Evolutionary conservation across 1,140 invertebrate species (phyloP), one percentile per base, ranked within the genome.

Genomic region (Antheraea pernyi): DNA sequence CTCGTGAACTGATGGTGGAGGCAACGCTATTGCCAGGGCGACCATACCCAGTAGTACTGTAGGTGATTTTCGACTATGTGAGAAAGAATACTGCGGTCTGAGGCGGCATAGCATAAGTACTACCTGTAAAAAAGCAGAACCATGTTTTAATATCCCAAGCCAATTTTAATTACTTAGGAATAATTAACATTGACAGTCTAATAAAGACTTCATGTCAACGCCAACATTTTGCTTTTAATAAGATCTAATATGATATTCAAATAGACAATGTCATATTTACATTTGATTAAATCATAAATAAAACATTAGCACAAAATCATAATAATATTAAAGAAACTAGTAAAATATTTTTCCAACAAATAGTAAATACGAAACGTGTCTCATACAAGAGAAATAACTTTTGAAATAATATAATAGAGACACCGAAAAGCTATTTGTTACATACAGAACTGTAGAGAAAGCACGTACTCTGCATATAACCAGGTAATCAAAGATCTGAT

Each of bases 1-100:
- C 93, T 99, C 98, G 84, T 99, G 98, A 60, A 99, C 97, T 60
- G 97, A 98, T 3, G 98, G 98, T 6, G 98, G 98, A 65, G 98
- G 98, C 63, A 99, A 93, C 0, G 98, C 98, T 68, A 99, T 98
- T 60, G 98, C 98, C 70, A 99, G 83, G 0, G 97, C 98, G 39
- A 99, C 98, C 96, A 99, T 96, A 6, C 98, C 98, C 76, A 99
- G 93, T 36, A 99, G 93, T 10, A 97, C 95, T 7, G 97, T 97
- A 13, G 96, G 94, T 4, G 96, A 95, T 88, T 98, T 98, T 78
- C 97, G 94, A 69, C 95, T 96, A 91, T 98, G 96, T 39, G 97
- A 97, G 93, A 98, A 98, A 59, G 96, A 96, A 89, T 98, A 97
- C 91, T 98, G 98, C 3, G 97, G 97, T 86, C 98, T 95, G 68